Evolutionary conservation across 1,140 invertebrate species (phyloP).

Genomic region (Fopius arisanus): DNA sequence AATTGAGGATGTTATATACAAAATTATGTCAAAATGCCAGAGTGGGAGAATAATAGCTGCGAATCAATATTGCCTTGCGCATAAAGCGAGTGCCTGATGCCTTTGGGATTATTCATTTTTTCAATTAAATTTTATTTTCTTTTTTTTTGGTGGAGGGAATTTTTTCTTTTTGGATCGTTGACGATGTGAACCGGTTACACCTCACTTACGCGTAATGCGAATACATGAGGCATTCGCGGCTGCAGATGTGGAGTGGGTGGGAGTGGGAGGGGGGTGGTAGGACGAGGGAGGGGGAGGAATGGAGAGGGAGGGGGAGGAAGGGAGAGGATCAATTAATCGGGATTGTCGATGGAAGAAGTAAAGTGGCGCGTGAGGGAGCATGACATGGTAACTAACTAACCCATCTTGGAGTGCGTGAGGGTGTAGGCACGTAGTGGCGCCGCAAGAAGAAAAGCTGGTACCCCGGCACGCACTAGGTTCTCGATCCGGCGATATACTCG

Average conservation of each 20-base stretch:
- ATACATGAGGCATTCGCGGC: background rate
- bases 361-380: constrained; percentile 11
- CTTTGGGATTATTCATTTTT: background rate
- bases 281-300: background rate
- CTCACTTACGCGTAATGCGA: background rate
- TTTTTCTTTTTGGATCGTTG: too few species aligned
- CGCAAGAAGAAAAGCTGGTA: constrained; percentile 60
- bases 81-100: too few species aligned
- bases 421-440: constrained; percentile 61
- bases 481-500: constrained; percentile 60
- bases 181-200: background rate
- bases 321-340: constrained; percentile 18
- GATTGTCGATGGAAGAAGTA: constrained; percentile 3
- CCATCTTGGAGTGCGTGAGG: constrained; percentile 63
- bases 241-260: background rate
- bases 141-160: too few species aligned
- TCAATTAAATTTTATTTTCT: background rate
- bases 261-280: background rate
- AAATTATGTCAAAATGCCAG: too few species aligned
- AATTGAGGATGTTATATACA: too few species aligned
- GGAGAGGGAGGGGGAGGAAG: background rate
- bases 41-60: too few species aligned
- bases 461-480: constrained; percentile 59
- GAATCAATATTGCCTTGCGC: too few species aligned
- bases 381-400: constrained; percentile 45